Percentiles rank a stretch among this genome's conserved stretches.
Conservation (phyloP, 2,113 vertebrate genomes). For the Perca fluviatilis region DNA sequence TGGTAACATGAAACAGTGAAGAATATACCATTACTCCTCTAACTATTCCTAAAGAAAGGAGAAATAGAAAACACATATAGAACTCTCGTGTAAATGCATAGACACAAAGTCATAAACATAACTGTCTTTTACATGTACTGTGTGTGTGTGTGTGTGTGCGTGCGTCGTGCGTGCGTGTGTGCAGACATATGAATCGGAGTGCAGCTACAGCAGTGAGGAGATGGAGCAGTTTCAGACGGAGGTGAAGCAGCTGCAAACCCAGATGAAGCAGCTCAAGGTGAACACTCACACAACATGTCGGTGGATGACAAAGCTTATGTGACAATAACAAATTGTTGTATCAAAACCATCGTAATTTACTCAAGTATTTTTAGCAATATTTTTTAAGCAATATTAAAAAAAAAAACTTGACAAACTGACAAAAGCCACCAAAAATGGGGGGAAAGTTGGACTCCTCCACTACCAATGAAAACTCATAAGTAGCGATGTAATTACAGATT, state of each 20-base stretch:
- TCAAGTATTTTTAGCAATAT: background rate
- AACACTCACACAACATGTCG: constrained; percentile 20
- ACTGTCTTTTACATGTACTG: background rate
- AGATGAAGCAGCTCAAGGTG: constrained; percentile 90
- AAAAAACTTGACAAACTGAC: too few relatives aligned
- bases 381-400: too few relatives aligned
- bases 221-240: constrained; percentile 90
- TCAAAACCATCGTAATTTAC: background rate
- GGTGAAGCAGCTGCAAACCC: constrained; percentile 86
- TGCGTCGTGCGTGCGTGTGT: background rate
- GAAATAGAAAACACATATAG: too few relatives aligned
- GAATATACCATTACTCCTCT: too few relatives aligned
- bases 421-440: background rate
- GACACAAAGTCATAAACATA: too few relatives aligned
- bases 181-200: constrained; percentile 86
- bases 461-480: background rate
- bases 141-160: background rate
- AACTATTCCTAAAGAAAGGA: too few relatives aligned
- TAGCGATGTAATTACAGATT: too few relatives aligned
- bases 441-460: background rate
- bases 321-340: background rate
- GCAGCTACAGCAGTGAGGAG: constrained; percentile 87
- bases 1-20: too few relatives aligned
- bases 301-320: background rate
- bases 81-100: too few relatives aligned